phyloP scores from a whole-genome alignment of 1,140 invertebrate genomes.

The Drosophila erecta region DNA sequence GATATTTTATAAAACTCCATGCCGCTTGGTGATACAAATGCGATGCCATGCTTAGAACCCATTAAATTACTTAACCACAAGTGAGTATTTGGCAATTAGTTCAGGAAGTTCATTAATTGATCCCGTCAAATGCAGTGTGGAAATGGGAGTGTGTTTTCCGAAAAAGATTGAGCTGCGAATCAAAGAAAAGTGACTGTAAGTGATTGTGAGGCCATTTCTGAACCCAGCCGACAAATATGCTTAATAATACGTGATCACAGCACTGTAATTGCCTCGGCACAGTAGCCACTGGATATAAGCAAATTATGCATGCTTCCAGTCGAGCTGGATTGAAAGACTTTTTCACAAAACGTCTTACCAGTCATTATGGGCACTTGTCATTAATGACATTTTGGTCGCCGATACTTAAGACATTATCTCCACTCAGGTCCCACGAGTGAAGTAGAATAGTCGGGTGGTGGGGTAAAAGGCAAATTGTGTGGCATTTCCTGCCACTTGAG shows the following conservation, averaged over 20 bases:
- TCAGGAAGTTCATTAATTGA: not conserved
- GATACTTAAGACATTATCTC: conserved; percentile 72
- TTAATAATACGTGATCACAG: conserved; percentile 40
- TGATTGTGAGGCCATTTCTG: conserved; percentile 44
- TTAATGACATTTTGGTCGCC: conserved; percentile 77
- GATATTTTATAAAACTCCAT: not conserved
- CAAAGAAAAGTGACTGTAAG: conserved; percentile 46
- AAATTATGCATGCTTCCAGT: conserved; percentile 67
- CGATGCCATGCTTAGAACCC: not conserved
- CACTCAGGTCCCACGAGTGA: not conserved
- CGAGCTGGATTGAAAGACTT: conserved; percentile 32
- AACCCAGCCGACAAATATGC: conserved; percentile 39
- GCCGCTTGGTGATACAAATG: not conserved
- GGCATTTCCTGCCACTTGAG: conserved; percentile 79
- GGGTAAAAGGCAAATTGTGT: conserved; percentile 73
- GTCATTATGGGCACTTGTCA: conserved; percentile 80
- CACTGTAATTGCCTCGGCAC: conserved; percentile 38
- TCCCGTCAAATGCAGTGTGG: not conserved
- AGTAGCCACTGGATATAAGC: conserved; percentile 27
- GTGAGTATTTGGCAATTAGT: not conserved
- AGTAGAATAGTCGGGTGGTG: conserved; percentile 1
- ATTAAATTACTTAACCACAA: too few relatives aligned
- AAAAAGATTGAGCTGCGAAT: conserved; percentile 30
- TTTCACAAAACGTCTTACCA: conserved; percentile 56
- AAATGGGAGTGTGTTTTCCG: conserved; percentile 5